These are phyloP conservation scores for Eutolmus rufibarbis DNA, from an alignment of 2,888 invertebrate genomes.

Conservation along the genomic window DNA sequence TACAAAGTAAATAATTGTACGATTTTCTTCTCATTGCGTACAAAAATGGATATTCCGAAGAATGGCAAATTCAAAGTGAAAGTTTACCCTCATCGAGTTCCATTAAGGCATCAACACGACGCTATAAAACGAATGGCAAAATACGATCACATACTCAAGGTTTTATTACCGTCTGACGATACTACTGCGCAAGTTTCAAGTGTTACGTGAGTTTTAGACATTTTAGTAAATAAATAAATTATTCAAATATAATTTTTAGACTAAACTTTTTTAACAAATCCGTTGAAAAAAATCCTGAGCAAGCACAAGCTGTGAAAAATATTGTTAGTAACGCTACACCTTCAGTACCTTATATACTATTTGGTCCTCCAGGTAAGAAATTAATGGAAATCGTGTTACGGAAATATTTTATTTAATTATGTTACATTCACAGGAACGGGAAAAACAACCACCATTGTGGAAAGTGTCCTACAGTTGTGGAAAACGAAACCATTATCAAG, in stretches of 20 bases:
- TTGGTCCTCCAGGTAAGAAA: conserved; percentile 69
- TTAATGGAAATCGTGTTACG: background rate
- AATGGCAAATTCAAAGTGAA: conserved; percentile 48
- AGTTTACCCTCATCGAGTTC: conserved; percentile 54
- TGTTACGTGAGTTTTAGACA: conserved; percentile 12
- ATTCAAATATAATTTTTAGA: conserved; percentile 44
- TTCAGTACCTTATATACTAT: conserved; percentile 79
- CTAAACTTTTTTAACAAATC: conserved; percentile 52
- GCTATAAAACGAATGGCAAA: conserved; percentile 52
- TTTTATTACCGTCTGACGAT: conserved; percentile 38
- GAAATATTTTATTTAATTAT: background rate
- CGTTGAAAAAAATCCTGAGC: conserved; percentile 68
- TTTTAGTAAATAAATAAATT: background rate
- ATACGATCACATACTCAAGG: background rate
- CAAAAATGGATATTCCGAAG: background rate
- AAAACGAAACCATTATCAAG: conserved; percentile 57
- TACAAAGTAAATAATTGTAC: conserved; percentile 11
- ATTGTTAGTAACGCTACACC: conserved; percentile 70
- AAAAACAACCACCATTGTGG: conserved; percentile 76
- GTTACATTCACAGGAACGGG: conserved; percentile 66
- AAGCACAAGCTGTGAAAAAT: conserved; percentile 71
- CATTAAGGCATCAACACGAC: conserved; percentile 56
- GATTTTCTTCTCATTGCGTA: conserved; percentile 27
- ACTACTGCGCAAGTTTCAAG: background rate
- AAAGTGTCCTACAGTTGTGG: conserved; percentile 71